Evolutionary conservation across 1,140 invertebrate genomes (phyloP).

Genomic region (Glomeris maerens): DNA sequence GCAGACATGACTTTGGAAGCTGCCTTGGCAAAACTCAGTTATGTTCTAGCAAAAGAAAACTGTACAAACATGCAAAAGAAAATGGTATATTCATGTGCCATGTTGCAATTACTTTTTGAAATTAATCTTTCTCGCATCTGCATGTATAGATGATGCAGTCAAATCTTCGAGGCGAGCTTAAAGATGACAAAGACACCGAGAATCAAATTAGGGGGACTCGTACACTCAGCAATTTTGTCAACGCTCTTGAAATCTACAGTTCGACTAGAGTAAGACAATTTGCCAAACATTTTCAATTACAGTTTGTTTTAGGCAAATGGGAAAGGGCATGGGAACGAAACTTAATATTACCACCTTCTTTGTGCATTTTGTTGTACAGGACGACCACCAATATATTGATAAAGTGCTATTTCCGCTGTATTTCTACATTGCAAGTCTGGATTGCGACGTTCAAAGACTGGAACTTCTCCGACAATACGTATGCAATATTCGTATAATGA

Average conservation of each 20-base stretch:
- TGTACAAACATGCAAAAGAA: slow-evolving; percentile 58
- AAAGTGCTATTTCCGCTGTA: slow-evolving; percentile 62
- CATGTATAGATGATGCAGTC: slow-evolving; percentile 56
- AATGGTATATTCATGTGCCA: slow-evolving; percentile 32
- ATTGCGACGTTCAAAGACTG: slow-evolving; percentile 40
- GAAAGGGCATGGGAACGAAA: too few relatives aligned
- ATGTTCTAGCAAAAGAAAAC: slow-evolving; percentile 71
- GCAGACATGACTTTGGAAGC: slow-evolving; percentile 93
- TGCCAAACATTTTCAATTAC: slow-evolving; percentile 46
- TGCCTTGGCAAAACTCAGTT: slow-evolving; percentile 77
- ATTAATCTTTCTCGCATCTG: slow-evolving; percentile 6
- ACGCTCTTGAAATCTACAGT: slow-evolving; percentile 34
- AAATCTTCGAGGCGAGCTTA: slow-evolving; percentile 58
- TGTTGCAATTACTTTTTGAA: not conserved
- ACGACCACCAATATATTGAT: slow-evolving; percentile 17
- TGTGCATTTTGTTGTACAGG: not conserved
- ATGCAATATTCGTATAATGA: slow-evolving; percentile 12
- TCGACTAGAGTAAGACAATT: slow-evolving; percentile 50
- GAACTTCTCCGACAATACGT: slow-evolving; percentile 32
- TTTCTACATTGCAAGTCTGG: slow-evolving; percentile 53
- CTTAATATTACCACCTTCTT: too few relatives aligned
- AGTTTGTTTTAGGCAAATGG: slow-evolving; percentile 23
- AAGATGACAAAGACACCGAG: slow-evolving; percentile 25
- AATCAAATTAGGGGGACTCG: slow-evolving; percentile 2
- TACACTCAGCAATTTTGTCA: slow-evolving; percentile 18